Evolutionary conservation across 2,888 invertebrate genomes (phyloP).

Genomic region (Cephus rjabovi): DNA sequence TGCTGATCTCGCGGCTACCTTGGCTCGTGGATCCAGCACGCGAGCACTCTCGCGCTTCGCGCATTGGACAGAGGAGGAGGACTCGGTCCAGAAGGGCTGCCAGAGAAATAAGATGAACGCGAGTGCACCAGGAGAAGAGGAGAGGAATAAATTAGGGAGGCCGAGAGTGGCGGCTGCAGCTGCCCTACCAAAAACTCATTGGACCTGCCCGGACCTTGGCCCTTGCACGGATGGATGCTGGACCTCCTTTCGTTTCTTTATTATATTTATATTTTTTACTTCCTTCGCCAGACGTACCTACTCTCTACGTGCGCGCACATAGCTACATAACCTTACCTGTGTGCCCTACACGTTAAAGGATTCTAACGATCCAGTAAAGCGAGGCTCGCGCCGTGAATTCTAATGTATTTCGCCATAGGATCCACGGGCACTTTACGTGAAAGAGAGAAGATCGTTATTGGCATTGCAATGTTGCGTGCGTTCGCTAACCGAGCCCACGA

Average conservation of each 20-base stretch:
- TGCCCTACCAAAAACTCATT: constrained; percentile 45
- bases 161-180: constrained; percentile 38
- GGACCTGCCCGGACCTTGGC: constrained; percentile 30
- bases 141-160: constrained; percentile 32
- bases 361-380: background rate
- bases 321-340: background rate
- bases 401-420: background rate
- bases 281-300: background rate
- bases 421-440: constrained; percentile 1
- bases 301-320: constrained; percentile 6
- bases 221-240: constrained; percentile 24
- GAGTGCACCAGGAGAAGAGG: constrained; percentile 14
- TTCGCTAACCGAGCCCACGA: constrained; percentile 20
- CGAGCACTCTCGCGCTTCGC: background rate
- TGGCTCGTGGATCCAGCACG: background rate
- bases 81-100: background rate
- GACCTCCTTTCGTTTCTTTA: constrained; percentile 14
- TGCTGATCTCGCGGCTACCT: background rate
- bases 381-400: background rate
- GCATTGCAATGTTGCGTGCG: constrained; percentile 20
- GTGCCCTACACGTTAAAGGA: background rate
- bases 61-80: background rate
- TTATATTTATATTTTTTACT: constrained; percentile 18
- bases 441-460: constrained; percentile 17
- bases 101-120: constrained; percentile 16